phyloP scores from a whole-genome alignment of 2,888 invertebrate genomes.

The Drosophila kambysellisi region DNA sequence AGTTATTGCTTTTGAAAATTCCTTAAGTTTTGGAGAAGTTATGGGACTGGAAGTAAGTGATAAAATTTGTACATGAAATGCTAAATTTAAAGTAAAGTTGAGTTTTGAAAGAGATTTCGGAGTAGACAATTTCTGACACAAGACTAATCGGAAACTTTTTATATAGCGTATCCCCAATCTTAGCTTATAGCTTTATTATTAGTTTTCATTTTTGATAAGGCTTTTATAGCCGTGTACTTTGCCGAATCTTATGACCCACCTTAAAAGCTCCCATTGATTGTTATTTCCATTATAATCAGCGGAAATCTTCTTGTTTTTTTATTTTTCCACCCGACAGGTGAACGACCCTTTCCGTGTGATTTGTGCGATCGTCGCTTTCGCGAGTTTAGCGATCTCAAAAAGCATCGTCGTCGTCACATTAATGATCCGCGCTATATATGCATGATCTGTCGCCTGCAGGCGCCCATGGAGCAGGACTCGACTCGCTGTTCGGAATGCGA shows the following conservation, averaged over 20 bases:
- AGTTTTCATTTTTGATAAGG: neutral
- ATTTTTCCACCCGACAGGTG: slow-evolving; percentile 64
- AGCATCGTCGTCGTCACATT: slow-evolving; percentile 83
- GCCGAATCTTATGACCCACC: neutral
- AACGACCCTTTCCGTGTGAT: slow-evolving; percentile 84
- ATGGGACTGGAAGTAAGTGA: too few species aligned
- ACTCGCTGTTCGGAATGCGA: slow-evolving; percentile 83
- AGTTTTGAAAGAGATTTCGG: neutral
- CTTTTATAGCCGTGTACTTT: neutral
- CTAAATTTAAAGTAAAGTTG: too few species aligned
- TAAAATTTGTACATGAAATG: too few species aligned
- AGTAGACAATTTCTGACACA: neutral
- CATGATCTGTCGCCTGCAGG: slow-evolving; percentile 81
- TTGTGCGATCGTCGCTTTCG: slow-evolving; percentile 84
- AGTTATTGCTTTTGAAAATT: neutral
- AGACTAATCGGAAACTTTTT: neutral
- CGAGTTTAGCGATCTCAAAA: slow-evolving; percentile 84
- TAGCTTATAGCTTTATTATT: neutral
- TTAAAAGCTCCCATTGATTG: neutral
- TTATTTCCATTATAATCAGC: neutral
- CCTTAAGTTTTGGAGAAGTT: neutral
- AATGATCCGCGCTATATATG: slow-evolving; percentile 81
- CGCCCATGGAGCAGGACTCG: slow-evolving; percentile 81
- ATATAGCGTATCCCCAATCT: neutral
- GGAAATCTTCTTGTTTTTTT: too few species aligned